phyloP scores from a whole-genome alignment of 2,888 invertebrate species.

The Synanthedon myopaeformis region DNA sequence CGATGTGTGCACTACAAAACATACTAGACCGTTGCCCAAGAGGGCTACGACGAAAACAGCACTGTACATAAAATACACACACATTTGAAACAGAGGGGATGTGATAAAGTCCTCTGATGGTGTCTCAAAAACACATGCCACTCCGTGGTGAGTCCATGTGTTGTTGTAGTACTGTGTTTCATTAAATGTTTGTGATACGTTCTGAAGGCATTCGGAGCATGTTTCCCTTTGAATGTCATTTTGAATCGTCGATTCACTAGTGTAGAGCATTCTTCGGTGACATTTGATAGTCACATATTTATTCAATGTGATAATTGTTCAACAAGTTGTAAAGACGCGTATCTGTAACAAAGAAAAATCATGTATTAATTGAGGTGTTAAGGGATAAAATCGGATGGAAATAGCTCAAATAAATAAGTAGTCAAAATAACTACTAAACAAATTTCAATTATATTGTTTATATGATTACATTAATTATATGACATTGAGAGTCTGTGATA shows the following conservation, averaged over 20 bases:
- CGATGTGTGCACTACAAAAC: conserved; percentile 80
- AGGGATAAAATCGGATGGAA: too few species aligned
- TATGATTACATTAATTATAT: too few species aligned
- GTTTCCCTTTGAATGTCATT: conserved; percentile 2
- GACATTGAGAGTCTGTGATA: too few species aligned
- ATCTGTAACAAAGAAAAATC: background rate
- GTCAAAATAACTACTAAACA: too few species aligned
- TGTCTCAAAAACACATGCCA: conserved; percentile 8
- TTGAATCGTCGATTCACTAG: conserved; percentile 4
- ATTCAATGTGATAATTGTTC: background rate
- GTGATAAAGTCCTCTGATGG: conserved; percentile 9
- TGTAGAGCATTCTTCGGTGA: conserved; percentile 6
- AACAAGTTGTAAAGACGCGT: background rate
- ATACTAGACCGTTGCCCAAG: conserved; percentile 77
- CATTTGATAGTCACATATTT: conserved; percentile 6
- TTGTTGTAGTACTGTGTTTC: conserved; percentile 2
- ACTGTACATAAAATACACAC: conserved; percentile 73
- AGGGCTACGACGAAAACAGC: conserved; percentile 73
- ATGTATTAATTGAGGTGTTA: background rate
- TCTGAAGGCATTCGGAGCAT: conserved; percentile 2
- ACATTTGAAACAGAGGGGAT: conserved; percentile 62
- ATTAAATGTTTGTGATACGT: conserved; percentile 1
- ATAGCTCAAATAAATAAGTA: too few species aligned
- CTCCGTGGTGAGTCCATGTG: conserved; percentile 3
- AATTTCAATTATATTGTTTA: too few species aligned